These are phyloP conservation scores for Drosophila macrospina DNA, from an alignment of 2,888 invertebrate genomes.

Conservation along the genomic window DNA sequence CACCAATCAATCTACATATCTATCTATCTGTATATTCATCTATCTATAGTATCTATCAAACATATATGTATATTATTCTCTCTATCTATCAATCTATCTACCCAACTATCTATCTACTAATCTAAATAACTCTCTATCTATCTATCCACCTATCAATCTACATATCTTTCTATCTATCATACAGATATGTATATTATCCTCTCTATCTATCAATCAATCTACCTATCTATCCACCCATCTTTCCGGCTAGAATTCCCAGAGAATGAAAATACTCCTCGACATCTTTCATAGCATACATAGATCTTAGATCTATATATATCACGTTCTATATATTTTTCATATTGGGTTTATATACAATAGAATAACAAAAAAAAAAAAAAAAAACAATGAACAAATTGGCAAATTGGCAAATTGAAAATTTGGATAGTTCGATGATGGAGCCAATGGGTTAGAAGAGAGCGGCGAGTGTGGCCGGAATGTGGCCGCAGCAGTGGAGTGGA, in stretches of 20 bases:
- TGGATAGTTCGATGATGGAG: slow-evolving; percentile 11
- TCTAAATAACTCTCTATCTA: too few species aligned
- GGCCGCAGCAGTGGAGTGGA: slow-evolving; percentile 6
- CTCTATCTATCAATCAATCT: too few species aligned
- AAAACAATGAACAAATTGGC: slow-evolving; percentile 18
- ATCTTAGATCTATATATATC: slow-evolving; percentile 8
- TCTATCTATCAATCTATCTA: too few species aligned
- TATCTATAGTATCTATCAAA: too few species aligned
- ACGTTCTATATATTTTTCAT: slow-evolving; percentile 32
- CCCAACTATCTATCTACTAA: too few species aligned
- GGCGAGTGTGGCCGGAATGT: neutral
- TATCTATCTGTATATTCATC: too few species aligned
- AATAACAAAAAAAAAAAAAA: slow-evolving; percentile 44
- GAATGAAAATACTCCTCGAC: neutral
- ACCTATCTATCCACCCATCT: too few species aligned
- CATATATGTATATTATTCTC: too few species aligned
- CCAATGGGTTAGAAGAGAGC: slow-evolving; percentile 8
- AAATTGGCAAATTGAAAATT: slow-evolving; percentile 29
- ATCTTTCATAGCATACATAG: slow-evolving; percentile 2
- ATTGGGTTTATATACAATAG: slow-evolving; percentile 33
- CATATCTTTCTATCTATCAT: too few species aligned
- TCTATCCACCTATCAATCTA: too few species aligned
- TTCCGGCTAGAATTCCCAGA: neutral
- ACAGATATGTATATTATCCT: too few species aligned
- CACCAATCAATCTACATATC: too few species aligned